Base-by-base conservation (phyloP, 2,888 invertebrate species). In the Harpalus rubripes region DNA sequence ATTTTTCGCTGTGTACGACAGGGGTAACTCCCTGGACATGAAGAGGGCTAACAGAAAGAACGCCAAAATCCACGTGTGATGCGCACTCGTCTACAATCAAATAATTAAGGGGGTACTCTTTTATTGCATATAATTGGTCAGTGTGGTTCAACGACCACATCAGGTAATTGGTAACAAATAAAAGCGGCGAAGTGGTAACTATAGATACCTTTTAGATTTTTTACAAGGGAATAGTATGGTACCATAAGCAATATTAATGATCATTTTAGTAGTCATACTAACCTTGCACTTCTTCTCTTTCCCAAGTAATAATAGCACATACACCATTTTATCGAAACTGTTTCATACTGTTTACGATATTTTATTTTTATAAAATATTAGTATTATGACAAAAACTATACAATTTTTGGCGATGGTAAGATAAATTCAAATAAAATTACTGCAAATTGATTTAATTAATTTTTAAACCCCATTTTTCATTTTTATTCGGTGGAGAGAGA, bases 101-200 rank as follows among this genome's bases (percentile, higher is more conserved):
- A 68, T 81, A 81, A 81, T 81, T 82, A 72, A 59, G 72, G 72
- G 82, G 82, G 59, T 72, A 15, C 72, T 22, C 59, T 82, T 82
- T 72, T 82, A 82, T 82, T 82, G 82, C 7, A 44, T 58, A 72
- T 82, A 82, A 82, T 72, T 82, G 82, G 82, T 58, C 10, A 16
- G 15, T 18, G 72, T 74, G 72, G 82, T 82, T 41, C 39, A 41
- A 10, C 52, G 65, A 26, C 12, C 8, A 10, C 26, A 58, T 15
- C n/a, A 7, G 18, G 56, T 32, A 80, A 61, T 80, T 80, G 59
- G 18, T 61, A 39, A 59, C 44, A 79, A 61, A 61, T 79, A 26
- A 58, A 32, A 39, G 61, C 12, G 59, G 16, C 12, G 16, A 41
- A 44, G 4, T 56, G 8, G 56, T 74, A 74, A 44, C 41, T 74